Evolutionary conservation across 2,797 vertebrate genomes (phyloP).

Genomic region (Apogon talboti): DNA sequence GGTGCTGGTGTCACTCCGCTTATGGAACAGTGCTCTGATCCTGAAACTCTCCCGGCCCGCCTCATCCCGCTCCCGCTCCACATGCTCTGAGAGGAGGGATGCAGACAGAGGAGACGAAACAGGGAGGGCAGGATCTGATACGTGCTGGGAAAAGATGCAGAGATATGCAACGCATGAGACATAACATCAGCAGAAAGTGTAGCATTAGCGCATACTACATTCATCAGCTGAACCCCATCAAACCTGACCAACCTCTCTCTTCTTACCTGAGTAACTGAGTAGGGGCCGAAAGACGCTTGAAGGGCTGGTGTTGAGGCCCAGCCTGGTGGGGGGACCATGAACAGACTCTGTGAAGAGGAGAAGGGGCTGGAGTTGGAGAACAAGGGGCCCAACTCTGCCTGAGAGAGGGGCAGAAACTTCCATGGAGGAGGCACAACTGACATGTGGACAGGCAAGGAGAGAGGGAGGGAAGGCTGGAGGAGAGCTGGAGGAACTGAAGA

Average conservation of each 20-base stretch:
- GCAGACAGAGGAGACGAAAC: conserved; percentile 63
- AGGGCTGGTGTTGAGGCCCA: conserved; percentile 55
- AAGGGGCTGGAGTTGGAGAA: conserved; percentile 85
- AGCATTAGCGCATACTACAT: background rate
- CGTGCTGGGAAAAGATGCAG: conserved; percentile 57
- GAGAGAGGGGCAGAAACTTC: conserved; percentile 75
- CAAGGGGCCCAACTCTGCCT: conserved; percentile 73
- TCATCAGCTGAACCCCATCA: background rate
- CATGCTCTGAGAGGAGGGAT: conserved; percentile 75
- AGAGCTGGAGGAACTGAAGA: conserved; percentile 48
- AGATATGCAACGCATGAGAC: background rate
- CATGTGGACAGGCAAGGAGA: conserved; percentile 75
- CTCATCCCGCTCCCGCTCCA: conserved; percentile 59
- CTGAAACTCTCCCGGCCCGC: conserved; percentile 48
- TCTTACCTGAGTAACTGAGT: conserved; percentile 79
- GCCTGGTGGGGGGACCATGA: conserved; percentile 65
- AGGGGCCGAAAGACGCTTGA: conserved; percentile 78
- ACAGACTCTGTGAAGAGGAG: conserved; percentile 75
- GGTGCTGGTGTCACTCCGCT: conserved; percentile 43
- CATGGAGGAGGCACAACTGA: conserved; percentile 60
- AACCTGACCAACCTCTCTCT: background rate
- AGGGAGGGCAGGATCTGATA: conserved; percentile 67
- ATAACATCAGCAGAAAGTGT: background rate
- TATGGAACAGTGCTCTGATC: conserved; percentile 78
- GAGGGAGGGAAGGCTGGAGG: conserved; percentile 63